phyloP scores from a whole-genome alignment of 2,113 vertebrate genomes.

The Pterophyllum scalare region DNA sequence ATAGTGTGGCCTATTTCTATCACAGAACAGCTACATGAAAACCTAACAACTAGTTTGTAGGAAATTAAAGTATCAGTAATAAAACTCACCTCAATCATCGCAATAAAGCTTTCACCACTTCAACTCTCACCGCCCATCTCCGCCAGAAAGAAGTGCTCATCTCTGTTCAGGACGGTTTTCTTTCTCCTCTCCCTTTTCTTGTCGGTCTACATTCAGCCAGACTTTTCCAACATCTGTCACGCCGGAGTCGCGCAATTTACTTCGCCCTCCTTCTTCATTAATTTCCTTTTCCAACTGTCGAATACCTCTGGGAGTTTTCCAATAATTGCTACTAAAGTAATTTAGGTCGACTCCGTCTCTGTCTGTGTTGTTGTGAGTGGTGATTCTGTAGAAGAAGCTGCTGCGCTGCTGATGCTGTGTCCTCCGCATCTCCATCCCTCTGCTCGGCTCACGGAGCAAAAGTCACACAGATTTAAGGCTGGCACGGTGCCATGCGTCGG shows the following conservation, averaged over 20 bases:
- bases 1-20: not conserved
- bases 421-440: conserved; percentile 37
- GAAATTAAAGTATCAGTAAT: not conserved
- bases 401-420: conserved; percentile 34
- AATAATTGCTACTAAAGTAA: conserved; percentile 76
- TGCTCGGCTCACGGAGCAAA: conserved; percentile 19
- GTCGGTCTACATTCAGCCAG: conserved; percentile 32
- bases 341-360: conserved; percentile 70
- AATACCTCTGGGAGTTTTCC: conserved; percentile 59
- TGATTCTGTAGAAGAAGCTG: conserved; percentile 45
- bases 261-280: conserved; percentile 72
- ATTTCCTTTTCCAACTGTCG: conserved; percentile 42
- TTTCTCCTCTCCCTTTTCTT: conserved; percentile 17
- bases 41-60: not conserved
- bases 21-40: not conserved
- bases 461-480: conserved; percentile 31
- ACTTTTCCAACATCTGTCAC: conserved; percentile 71
- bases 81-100: conserved; percentile 62
- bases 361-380: conserved; percentile 6
- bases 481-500: conserved; percentile 35
- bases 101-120: conserved; percentile 18
- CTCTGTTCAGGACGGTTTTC: conserved; percentile 43
- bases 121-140: conserved; percentile 18
- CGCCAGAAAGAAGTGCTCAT: conserved; percentile 23
- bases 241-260: conserved; percentile 41